Conservation (phyloP, 2,888 invertebrate genomes). For the Diogma glabrata region DNA sequence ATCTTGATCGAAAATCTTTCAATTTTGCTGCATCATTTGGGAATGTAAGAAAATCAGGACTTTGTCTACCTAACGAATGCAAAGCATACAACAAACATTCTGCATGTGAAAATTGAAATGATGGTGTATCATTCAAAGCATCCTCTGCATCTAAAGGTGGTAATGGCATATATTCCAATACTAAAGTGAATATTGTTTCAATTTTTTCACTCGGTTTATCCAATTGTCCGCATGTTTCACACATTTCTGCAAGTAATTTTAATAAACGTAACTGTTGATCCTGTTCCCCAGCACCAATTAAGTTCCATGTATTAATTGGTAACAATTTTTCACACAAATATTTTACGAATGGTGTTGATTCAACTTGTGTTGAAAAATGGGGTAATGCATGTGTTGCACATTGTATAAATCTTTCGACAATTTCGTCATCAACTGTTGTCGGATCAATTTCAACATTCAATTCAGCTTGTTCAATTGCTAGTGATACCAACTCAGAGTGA, state of each 20-base stretch:
- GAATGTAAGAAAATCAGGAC: conserved; percentile 62
- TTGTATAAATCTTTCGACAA: conserved; percentile 65
- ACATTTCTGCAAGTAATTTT: conserved; percentile 78
- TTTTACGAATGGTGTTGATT: conserved; percentile 71
- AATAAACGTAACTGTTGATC: conserved; percentile 66
- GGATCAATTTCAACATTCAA: conserved; percentile 50
- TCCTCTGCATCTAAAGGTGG: conserved; percentile 63
- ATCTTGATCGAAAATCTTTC: conserved; percentile 73
- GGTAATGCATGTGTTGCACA: conserved; percentile 78
- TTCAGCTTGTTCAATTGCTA: conserved; percentile 79
- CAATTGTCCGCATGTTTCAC: conserved; percentile 61
- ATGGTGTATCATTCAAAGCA: conserved; percentile 52
- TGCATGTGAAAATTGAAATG: conserved; percentile 83
- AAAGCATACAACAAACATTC: conserved; percentile 76
- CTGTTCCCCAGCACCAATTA: conserved; percentile 47
- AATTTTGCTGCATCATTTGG: conserved; percentile 58
- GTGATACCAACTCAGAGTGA: conserved; percentile 75
- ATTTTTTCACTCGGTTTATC: conserved; percentile 65
- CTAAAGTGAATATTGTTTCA: conserved; percentile 60
- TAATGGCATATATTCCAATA: conserved; percentile 77
- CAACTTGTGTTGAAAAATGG: conserved; percentile 74
- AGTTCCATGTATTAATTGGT: conserved; percentile 53
- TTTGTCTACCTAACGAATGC: conserved; percentile 65
- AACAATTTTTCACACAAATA: conserved; percentile 79
- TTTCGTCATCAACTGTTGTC: conserved; percentile 49